Evolutionary conservation across 1,140 invertebrate species (phyloP), one percentile per base, ranked within the genome.

Genomic region (Dendroctonus valens): DNA sequence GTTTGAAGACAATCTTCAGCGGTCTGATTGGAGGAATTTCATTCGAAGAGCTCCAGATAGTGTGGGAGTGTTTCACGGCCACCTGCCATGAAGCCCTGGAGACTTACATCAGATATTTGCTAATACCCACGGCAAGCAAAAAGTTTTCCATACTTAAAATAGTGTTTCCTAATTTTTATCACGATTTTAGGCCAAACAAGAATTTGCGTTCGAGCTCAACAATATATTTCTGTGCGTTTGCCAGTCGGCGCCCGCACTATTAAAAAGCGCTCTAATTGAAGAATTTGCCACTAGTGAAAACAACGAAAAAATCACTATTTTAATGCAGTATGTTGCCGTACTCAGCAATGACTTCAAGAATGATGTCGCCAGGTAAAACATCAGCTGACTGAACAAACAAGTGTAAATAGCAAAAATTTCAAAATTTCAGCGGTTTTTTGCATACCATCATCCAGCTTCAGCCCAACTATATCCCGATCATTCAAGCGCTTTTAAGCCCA

Each of bases 291-390:
- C 26, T 3, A 26, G 26, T 3, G 26, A 26, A 26, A 41, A 55
- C 5, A 14, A 51, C 2, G 55, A 48, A 12, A 26, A 12, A 48
- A 48, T 41, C 39, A 59, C 41, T 48, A 41, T 68, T 60, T 49
- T 69, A 12, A 12, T 63, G 37, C 67, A 69, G 12, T 69, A 67
- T 65, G 5, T 71, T 37, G 38, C 44, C 9, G 8, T 8, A 6
- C 40, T 69, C 12, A 15, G 26, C 37, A 38, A 38, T 59, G 44
- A 64, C 50, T 67, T 51, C 55, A 69, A 69, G 57, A 12, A 37
- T 37, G 53, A 55, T 48, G 6, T 71, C n/a, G 63, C 69, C n/a
- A 69, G 60, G 70, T 71, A 63, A 63, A 38, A 50, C 49, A 39
- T 11, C 41, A 26, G 44, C 15, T 42, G 11, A 49, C 41, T 41